Conservation (phyloP, 2,113 vertebrate genomes). For the Menidia beryllina region DNA sequence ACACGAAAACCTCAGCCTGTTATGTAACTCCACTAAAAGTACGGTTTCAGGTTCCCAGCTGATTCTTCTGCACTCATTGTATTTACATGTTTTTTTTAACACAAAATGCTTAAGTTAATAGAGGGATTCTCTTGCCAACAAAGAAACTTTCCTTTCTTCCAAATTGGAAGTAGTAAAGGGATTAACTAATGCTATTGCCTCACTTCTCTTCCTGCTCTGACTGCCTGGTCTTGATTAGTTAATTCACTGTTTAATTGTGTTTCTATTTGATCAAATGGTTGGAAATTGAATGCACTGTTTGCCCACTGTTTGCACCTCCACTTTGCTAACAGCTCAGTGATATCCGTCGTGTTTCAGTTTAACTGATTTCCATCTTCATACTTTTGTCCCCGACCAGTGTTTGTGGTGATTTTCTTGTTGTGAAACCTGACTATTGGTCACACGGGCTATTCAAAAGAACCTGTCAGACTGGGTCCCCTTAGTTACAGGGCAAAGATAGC, state of each 20-base stretch:
- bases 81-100: background rate
- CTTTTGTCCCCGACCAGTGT: conserved; percentile 4
- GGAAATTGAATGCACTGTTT: too few relatives aligned
- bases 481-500: conserved; percentile 13
- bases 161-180: background rate
- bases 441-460: conserved; percentile 55
- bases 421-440: conserved; percentile 60
- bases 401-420: conserved; percentile 39
- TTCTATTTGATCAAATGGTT: background rate
- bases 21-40: too few relatives aligned
- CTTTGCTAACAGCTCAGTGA: background rate
- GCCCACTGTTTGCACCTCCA: background rate
- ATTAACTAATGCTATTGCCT: background rate
- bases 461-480: conserved; percentile 68
- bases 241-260: background rate
- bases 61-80: background rate
- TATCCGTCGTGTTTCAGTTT: background rate
- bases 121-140: background rate
- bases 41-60: too few relatives aligned
- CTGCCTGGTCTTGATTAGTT: background rate
- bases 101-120: background rate
- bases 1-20: too few relatives aligned
- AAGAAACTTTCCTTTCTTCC: background rate
- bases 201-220: background rate
- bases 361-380: background rate